Evolutionary conservation across 2,113 vertebrate genomes (phyloP).

Genomic region (Trachemys scripta): DNA sequence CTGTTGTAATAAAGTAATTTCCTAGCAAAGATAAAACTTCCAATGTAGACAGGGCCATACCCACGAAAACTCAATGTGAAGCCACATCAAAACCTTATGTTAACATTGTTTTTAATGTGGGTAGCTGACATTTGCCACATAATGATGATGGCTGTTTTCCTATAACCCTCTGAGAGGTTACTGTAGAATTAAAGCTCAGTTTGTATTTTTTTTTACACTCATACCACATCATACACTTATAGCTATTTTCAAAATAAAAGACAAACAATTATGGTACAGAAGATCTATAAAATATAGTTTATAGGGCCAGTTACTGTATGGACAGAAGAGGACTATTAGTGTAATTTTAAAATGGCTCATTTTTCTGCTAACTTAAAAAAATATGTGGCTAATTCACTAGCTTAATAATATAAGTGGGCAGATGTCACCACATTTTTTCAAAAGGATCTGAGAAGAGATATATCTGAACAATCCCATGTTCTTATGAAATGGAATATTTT

Average conservation of each 20-base stretch:
- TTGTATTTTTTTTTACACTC: background rate
- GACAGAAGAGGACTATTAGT: background rate
- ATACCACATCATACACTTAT: background rate
- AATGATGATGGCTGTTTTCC: background rate
- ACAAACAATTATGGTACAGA: background rate
- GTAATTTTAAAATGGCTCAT: background rate
- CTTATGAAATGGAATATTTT: no score
- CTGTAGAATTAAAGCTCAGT: background rate
- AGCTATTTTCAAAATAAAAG: background rate
- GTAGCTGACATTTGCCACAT: background rate
- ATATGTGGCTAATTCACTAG: constrained; percentile 6
- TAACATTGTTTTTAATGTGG: background rate
- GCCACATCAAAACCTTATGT: background rate
- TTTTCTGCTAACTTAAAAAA: background rate
- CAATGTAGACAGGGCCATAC: background rate
- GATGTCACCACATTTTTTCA: background rate
- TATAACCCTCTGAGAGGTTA: background rate
- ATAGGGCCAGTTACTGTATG: background rate
- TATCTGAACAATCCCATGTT: background rate
- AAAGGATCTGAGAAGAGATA: background rate
- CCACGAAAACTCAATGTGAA: background rate
- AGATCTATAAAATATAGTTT: background rate
- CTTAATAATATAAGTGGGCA: background rate
- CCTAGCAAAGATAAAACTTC: background rate
- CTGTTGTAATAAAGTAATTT: background rate